phyloP scores from a whole-genome alignment of 2,113 vertebrate species.

The Micronycteris hirsuta region DNA sequence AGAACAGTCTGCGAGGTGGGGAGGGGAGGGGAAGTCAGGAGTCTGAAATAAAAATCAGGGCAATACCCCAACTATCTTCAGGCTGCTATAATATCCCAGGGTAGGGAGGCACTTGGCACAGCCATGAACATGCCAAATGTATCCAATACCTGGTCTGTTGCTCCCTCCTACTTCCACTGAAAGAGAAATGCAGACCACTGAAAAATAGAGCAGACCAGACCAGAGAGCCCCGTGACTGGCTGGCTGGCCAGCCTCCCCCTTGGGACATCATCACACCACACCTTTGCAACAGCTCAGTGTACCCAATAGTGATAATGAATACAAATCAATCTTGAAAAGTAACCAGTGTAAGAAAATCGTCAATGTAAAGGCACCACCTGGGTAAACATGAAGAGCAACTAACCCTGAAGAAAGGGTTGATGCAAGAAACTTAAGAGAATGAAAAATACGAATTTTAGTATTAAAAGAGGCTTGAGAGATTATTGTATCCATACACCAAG shows the following conservation, averaged over 20 bases:
- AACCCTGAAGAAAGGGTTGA: background rate
- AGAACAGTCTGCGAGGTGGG: background rate
- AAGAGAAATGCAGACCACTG: background rate
- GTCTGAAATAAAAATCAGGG: background rate
- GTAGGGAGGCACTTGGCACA: background rate
- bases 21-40: too few species aligned
- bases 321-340: background rate
- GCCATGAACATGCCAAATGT: background rate
- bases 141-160: background rate
- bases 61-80: background rate
- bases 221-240: background rate
- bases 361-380: background rate
- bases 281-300: background rate
- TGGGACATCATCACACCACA: background rate
- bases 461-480: background rate
- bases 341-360: background rate
- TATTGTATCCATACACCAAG: background rate
- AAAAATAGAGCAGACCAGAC: background rate
- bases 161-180: background rate
- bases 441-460: constrained; percentile 2
- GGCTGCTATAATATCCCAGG: background rate
- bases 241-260: background rate
- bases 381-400: background rate
- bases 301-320: background rate
- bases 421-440: background rate